These are phyloP conservation scores for Scleropages formosus DNA, from an alignment of 2,797 vertebrate species.

Conservation along the genomic window DNA sequence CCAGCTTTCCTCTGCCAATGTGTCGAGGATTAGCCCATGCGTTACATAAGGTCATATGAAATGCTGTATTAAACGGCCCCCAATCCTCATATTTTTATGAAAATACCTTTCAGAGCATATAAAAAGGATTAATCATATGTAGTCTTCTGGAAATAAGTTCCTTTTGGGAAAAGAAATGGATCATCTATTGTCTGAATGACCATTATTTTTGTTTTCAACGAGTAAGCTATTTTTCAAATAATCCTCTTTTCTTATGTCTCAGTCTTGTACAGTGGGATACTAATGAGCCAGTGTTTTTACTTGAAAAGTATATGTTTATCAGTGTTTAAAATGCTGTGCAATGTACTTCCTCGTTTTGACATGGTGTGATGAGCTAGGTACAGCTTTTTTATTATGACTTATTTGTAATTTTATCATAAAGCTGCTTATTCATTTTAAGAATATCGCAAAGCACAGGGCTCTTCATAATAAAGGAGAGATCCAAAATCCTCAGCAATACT, in stretches of 20 bases:
- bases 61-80: slow-evolving; percentile 14
- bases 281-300: slow-evolving; percentile 18
- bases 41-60: slow-evolving; percentile 26
- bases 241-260: neutral
- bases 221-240: neutral
- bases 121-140: neutral
- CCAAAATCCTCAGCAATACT: too few relatives aligned
- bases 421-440: neutral
- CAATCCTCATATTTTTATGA: slow-evolving; percentile 18
- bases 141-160: neutral
- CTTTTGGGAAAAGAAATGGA: slow-evolving; percentile 15
- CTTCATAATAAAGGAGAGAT: neutral
- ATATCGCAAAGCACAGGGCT: slow-evolving; percentile 25
- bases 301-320: slow-evolving; percentile 5
- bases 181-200: neutral
- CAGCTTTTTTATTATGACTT: neutral
- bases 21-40: slow-evolving; percentile 18
- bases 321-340: neutral
- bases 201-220: neutral
- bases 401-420: slow-evolving; percentile 6
- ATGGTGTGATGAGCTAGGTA: neutral
- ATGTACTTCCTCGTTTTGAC: slow-evolving; percentile 12
- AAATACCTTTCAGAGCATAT: slow-evolving; percentile 16
- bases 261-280: neutral
- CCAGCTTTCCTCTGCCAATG: slow-evolving; percentile 22